Percentiles rank a stretch among this genome's conserved stretches.
Conservation (phyloP, 2,113 vertebrate species). For the Gallinago undulata region DNA sequence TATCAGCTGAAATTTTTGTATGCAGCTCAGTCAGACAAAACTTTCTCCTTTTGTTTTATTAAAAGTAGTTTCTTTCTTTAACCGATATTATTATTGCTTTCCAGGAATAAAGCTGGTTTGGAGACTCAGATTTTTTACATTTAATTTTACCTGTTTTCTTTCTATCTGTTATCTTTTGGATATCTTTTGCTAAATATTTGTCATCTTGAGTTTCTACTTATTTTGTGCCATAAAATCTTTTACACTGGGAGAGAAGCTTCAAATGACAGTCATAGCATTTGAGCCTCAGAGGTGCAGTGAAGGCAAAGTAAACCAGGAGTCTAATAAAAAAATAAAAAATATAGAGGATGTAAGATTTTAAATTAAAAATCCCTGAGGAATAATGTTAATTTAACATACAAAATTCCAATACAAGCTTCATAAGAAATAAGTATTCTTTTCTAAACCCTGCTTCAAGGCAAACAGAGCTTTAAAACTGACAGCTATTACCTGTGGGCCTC, state of each 20-base stretch:
- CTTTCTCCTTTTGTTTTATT: neutral
- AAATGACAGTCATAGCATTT: neutral
- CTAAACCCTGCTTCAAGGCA: neutral
- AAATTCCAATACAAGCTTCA: neutral
- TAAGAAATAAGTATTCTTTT: neutral
- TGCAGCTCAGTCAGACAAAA: neutral
- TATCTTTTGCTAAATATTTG: neutral
- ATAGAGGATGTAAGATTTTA: neutral
- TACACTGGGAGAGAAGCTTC: neutral
- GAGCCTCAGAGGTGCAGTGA: neutral
- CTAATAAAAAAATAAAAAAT: constrained; percentile 1
- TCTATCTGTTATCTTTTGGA: neutral
- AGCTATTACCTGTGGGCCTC: neutral
- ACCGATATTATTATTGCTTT: neutral
- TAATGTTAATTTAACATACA: neutral
- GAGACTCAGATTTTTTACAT: neutral
- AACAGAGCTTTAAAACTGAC: neutral
- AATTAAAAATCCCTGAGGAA: constrained; percentile 37
- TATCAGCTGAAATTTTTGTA: neutral
- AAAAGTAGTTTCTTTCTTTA: neutral
- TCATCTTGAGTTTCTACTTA: neutral
- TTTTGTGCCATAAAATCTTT: neutral
- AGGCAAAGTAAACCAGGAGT: neutral
- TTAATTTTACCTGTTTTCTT: neutral
- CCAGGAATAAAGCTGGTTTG: neutral